Evolutionary conservation across 2,113 vertebrate species (phyloP).

Genomic region (Myocastor coypus): DNA sequence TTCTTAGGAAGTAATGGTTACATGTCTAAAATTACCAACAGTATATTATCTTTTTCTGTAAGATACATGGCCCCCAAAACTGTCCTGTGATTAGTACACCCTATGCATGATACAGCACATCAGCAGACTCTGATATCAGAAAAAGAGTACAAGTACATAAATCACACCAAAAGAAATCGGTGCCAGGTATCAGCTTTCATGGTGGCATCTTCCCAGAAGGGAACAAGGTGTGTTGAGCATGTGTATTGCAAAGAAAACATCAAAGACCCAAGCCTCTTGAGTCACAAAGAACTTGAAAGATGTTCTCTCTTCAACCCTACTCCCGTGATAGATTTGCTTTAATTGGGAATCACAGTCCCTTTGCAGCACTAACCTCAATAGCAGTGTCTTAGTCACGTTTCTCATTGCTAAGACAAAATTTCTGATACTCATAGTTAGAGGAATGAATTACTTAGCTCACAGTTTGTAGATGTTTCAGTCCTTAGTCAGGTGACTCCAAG

Average conservation of each 20-base stretch:
- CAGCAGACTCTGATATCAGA: background rate
- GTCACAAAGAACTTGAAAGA: constrained; percentile 72
- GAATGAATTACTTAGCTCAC: background rate
- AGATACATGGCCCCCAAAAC: constrained; percentile 31
- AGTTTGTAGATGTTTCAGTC: background rate
- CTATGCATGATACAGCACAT: constrained; percentile 30
- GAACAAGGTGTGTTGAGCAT: constrained; percentile 17
- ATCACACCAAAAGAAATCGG: constrained; percentile 36
- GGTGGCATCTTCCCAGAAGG: constrained; percentile 63
- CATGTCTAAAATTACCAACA: constrained; percentile 40
- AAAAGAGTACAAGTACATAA: background rate
- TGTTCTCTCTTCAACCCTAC: background rate
- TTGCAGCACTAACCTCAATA: background rate
- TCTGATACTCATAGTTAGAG: background rate
- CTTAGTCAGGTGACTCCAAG: background rate
- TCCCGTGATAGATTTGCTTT: background rate
- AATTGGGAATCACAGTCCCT: background rate
- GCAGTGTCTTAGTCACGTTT: background rate
- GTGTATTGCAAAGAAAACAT: constrained; percentile 51
- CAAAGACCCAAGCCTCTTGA: constrained; percentile 51
- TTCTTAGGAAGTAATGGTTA: background rate
- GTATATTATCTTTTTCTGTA: constrained; percentile 10
- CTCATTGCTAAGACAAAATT: background rate
- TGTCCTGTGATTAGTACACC: constrained; percentile 23
- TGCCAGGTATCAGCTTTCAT: constrained; percentile 61